Base-by-base conservation (phyloP, 2,113 vertebrate species). In the Aspidoscelis tigris region DNA sequence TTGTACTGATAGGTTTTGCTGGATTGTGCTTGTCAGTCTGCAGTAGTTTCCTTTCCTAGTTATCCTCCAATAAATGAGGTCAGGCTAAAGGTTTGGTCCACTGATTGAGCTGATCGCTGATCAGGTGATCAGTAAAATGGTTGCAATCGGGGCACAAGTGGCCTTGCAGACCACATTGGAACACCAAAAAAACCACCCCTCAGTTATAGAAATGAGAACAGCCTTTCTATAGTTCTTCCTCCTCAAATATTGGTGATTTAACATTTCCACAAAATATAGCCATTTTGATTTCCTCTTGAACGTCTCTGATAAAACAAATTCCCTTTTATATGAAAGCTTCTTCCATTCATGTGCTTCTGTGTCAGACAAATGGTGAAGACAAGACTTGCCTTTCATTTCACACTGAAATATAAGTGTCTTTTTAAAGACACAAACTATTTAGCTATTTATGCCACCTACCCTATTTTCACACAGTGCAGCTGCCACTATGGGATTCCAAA, bases 401-500 rank as follows among this genome's bases (percentile, higher is more conserved):
- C 7, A 26, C 16, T 81, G 82, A 84, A 87, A 72, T 78, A 78
- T 53, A 0, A 76, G 55, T 82, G 87, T 89, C 68, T 83, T 5
- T n/a, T 85, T 78, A 81, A 83, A 47, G 12, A 64, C 58, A 0
- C 1, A 61, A 0, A 0, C 69, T 83, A 83, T 47, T 68, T 86
- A 87, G 75, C 55, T 77, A 74, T 91, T 86, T 89, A 83, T 61
- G 58, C 80, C 83, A 78, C 33, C 73, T 47, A 18, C 0, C 0
- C 78, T 73, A 71, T 80, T 80, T 44, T 85, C 79, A 86, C 72
- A 78, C 1, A 0, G 55, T 87, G 84, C 90, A 90, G 89, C 90
- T 95, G 90, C 58, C 86, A 20, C 79, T 88, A 58, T 72, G 78
- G 64, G 85, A 55, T 66, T 84, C 84, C 80, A 84, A 84, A 71